Evolutionary conservation across 2,113 vertebrate genomes (phyloP).

Genomic region (Poeciliopsis prolifica): DNA sequence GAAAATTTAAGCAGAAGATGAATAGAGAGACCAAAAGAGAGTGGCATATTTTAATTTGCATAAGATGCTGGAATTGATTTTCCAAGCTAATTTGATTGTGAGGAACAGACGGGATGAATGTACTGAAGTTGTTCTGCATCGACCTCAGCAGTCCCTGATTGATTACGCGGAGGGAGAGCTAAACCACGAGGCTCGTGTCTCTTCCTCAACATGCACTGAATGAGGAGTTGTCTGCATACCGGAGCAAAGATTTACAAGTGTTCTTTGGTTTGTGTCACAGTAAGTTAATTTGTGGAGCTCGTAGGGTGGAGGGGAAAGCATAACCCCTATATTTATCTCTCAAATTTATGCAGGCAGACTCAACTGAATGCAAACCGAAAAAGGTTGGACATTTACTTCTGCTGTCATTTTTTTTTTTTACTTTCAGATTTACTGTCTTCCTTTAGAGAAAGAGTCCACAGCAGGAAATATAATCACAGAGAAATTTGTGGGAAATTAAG

Average conservation of each 20-base stretch:
- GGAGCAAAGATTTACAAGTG: constrained; percentile 37
- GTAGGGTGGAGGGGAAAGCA: constrained; percentile 1
- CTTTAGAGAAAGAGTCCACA: not conserved
- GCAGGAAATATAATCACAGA: not conserved
- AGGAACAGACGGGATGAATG: constrained; percentile 61
- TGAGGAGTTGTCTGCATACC: constrained; percentile 41
- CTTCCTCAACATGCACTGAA: not conserved
- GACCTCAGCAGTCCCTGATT: constrained; percentile 54
- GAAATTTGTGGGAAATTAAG: not conserved
- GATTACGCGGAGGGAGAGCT: constrained; percentile 35
- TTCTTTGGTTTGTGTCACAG: constrained; percentile 6
- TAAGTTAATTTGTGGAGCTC: constrained; percentile 23
- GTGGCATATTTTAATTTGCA: constrained; percentile 61
- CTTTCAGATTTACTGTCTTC: not conserved
- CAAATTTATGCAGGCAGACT: constrained; percentile 27
- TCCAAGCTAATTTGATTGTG: constrained; percentile 70
- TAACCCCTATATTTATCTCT: constrained; percentile 19
- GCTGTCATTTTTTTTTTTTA: constrained; percentile 15
- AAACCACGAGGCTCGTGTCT: constrained; percentile 12
- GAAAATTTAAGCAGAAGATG: constrained; percentile 34
- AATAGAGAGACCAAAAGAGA: constrained; percentile 45
- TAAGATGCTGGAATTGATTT: constrained; percentile 71
- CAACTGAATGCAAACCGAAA: constrained; percentile 22
- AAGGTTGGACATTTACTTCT: constrained; percentile 1
- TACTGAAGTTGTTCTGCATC: constrained; percentile 65